These are phyloP conservation scores for Nyctibius bracteatus DNA, from an alignment of 2,113 vertebrate genomes.

Conservation along the genomic window DNA sequence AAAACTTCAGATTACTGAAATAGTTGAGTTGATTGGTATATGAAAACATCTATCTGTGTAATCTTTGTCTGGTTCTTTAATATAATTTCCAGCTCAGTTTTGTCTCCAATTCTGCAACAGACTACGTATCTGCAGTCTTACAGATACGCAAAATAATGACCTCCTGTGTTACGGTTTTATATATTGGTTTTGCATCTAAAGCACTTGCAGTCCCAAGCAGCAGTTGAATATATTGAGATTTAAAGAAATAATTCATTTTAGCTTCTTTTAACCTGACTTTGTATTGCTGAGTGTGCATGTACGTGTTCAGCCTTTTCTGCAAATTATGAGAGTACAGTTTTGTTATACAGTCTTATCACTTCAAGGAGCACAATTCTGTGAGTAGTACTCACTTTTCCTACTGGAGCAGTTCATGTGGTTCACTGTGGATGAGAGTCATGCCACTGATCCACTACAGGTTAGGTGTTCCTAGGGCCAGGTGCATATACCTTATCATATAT, in stretches of 20 bases:
- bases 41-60: neutral
- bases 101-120: neutral
- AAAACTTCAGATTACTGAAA: neutral
- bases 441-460: rapidly evolving
- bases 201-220: neutral
- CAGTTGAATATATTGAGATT: neutral
- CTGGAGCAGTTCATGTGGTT: neutral
- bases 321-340: neutral
- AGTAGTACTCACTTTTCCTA: neutral
- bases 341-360: neutral
- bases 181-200: neutral
- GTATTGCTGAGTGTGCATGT: neutral
- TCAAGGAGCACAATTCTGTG: neutral
- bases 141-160: neutral
- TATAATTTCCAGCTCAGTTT: neutral
- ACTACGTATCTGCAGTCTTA: neutral
- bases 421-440: neutral
- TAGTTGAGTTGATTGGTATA: neutral
- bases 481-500: too few relatives aligned
- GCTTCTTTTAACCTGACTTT: neutral
- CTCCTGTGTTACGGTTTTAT: neutral
- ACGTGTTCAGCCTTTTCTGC: neutral
- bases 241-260: neutral
- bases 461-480: neutral
- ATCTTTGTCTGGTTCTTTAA: neutral